Evolutionary conservation across 2,797 vertebrate species (phyloP).

Genomic region (Alfaro cultratus): DNA sequence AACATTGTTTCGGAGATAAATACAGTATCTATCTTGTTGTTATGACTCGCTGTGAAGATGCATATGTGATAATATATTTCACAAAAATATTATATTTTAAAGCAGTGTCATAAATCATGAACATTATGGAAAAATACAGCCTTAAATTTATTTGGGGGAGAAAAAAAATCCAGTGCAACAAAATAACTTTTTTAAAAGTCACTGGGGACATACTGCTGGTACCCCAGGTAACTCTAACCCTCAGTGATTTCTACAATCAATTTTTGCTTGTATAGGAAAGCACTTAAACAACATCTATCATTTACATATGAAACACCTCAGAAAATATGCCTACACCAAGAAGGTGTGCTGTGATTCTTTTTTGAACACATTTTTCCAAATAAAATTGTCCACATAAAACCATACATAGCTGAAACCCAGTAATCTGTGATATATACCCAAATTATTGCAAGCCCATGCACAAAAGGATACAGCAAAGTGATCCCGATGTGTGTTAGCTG

Average conservation of each 20-base stretch:
- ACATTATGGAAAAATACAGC: too few species aligned
- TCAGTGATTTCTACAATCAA: not conserved
- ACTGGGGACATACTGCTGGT: not conserved
- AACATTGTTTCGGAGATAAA: not conserved
- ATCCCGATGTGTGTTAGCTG: too few species aligned
- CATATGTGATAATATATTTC: not conserved
- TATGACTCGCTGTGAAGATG: not conserved
- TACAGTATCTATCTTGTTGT: not conserved
- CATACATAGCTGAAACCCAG: too few species aligned
- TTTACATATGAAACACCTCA: not conserved
- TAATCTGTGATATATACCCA: too few species aligned
- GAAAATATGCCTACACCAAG: not conserved
- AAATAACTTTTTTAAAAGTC: not conserved
- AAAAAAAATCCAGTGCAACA: not conserved
- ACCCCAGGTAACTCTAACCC: not conserved
- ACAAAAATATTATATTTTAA: not conserved
- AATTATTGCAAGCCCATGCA: too few species aligned
- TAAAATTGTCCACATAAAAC: too few species aligned
- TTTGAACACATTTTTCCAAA: too few species aligned
- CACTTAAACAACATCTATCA: not conserved
- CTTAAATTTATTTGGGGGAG: not conserved
- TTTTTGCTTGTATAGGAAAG: not conserved
- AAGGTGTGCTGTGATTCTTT: not conserved
- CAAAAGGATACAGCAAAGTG: too few species aligned
- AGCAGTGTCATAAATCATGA: too few species aligned